A percentile compares a stretch with the other conserved stretches of the same genome.
Conservation (phyloP, 2,888 invertebrate genomes). For the Neuroscelio doddi region DNA sequence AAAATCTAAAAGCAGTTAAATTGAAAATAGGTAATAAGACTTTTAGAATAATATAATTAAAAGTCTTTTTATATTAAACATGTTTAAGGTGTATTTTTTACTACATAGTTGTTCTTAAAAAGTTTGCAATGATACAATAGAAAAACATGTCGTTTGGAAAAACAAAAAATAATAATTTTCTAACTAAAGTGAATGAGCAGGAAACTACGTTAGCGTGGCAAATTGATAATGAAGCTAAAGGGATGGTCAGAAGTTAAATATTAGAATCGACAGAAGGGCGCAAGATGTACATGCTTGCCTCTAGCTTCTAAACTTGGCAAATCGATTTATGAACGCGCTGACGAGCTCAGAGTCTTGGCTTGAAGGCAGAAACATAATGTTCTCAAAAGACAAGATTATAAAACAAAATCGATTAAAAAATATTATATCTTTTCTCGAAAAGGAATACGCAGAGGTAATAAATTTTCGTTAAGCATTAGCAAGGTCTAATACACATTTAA, state of each 20-base stretch:
- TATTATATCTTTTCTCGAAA: constrained; percentile 44
- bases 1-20: no score
- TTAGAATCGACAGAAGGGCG: constrained; percentile 19
- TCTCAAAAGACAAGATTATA: constrained; percentile 47
- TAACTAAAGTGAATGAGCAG: constrained; percentile 31
- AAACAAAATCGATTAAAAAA: constrained; percentile 58
- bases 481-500: background rate
- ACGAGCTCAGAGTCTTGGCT: constrained; percentile 60
- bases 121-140: no score
- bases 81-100: no score
- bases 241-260: constrained; percentile 25
- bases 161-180: no score
- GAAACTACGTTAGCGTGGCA: background rate
- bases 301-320: constrained; percentile 55
- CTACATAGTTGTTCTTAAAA: no score
- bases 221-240: constrained; percentile 17
- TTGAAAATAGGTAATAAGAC: no score
- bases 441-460: constrained; percentile 13
- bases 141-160: no score
- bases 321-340: constrained; percentile 65
- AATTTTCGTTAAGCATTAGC: constrained; percentile 11
- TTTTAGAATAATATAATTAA: no score
- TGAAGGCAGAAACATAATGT: constrained; percentile 45
- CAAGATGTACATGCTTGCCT: constrained; percentile 31
- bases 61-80: no score